Base-by-base conservation (phyloP, 2,888 invertebrate species). In the Rhamnusium bicolor region DNA sequence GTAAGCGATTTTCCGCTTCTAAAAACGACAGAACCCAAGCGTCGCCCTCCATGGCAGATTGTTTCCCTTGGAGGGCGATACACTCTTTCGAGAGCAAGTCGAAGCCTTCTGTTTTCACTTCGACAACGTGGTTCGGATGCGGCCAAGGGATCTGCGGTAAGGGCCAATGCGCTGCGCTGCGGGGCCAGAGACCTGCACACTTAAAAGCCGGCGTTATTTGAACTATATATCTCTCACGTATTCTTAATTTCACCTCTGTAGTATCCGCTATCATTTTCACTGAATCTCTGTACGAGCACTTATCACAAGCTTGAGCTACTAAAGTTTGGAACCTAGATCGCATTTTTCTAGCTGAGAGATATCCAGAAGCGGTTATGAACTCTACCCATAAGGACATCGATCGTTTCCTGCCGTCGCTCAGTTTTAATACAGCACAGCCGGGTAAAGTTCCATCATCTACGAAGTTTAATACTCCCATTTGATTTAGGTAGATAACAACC, bases 341-440 rank as follows among this genome's bases (percentile, higher is more conserved):
- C 81, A 96, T 96, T 87, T 96, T 96, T 18, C 95, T 87, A 0
- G 95, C 95, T 0, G 94, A 94, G 62, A 96, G 89, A 86, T 96
- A 96, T 1, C 96, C 96, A 16, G 94, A 94, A 24, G 96, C 96
- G 0, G 95, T 96, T 83, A 96, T 96, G 89, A 96, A 96, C 86
- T 96, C 96, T n/a, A 96, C 95, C 96, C 95, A 96, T 3, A 96
- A 89, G 2, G 95, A 95, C 96, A 96, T 96, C 80, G 95, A 95
- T 49, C 95, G 90, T 85, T 96, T 96, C 19, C 95, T 90, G 56
- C 95, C 95, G 90, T 96, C 95, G 90, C 94, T 94, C 56, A 95
- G 89, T 87, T 96, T 96, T 61, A 96, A 89, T 7, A 95, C 95
- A 2, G 95, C 95, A 87, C 94, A 95, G n/a, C 95, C 95, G 12